Evolutionary conservation across 2,113 vertebrate species (phyloP).

Genomic region (human): DNA sequence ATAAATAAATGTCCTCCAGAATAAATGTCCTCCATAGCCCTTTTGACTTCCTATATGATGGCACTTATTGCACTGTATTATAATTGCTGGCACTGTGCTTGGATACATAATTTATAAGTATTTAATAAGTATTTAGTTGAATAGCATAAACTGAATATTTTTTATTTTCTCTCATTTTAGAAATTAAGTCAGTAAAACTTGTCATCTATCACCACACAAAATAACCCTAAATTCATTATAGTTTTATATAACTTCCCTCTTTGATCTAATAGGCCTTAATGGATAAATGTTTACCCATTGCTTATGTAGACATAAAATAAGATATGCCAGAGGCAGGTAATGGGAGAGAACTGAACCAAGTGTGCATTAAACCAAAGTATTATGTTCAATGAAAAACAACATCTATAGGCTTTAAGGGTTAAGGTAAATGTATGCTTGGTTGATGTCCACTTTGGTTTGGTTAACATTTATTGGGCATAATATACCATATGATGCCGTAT

Average conservation of each 20-base stretch:
- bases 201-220: neutral
- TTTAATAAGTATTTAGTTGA: neutral
- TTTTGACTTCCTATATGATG: neutral
- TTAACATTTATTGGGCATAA: neutral
- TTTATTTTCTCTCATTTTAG: slow-evolving; percentile 30
- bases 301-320: neutral
- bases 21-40: neutral
- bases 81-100: neutral
- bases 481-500: neutral
- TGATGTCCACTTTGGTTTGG: neutral
- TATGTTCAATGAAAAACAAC: neutral
- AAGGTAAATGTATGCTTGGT: neutral
- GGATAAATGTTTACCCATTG: neutral
- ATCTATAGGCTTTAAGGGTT: neutral
- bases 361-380: neutral
- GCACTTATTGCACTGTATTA: neutral
- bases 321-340: neutral
- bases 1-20: neutral
- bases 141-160: neutral
- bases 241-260: neutral
- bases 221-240: neutral
- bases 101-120: neutral
- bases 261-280: neutral
- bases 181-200: slow-evolving; percentile 8
- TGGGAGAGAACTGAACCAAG: neutral